A percentile compares a stretch with the other conserved stretches of the same genome.
phyloP scores from a whole-genome alignment of 53 echinoderm and acorn worm species.

The Apostichopus leukothele region DNA sequence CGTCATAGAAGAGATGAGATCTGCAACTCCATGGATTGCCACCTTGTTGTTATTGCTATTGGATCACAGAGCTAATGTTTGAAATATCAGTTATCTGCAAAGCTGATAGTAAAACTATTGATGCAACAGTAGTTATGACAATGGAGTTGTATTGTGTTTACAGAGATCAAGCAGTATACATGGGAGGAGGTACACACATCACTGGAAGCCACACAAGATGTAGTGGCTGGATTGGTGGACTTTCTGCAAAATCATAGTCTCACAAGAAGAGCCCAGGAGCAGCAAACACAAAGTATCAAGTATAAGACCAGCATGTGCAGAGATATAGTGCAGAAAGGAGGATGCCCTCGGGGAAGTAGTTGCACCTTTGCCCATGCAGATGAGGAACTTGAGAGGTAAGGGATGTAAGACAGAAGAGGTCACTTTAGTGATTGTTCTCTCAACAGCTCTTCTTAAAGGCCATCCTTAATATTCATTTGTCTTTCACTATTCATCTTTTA shows the following conservation, averaged over 20 bases:
- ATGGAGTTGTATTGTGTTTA: background rate
- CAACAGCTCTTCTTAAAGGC: too few relatives aligned
- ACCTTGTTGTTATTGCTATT: too few relatives aligned
- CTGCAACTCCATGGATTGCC: too few relatives aligned
- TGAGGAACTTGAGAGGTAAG: conserved; percentile 89
- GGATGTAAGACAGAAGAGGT: background rate
- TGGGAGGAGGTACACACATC: conserved; percentile 82
- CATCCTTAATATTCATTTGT: too few relatives aligned
- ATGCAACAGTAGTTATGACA: too few relatives aligned
- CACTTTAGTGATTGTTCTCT: too few relatives aligned
- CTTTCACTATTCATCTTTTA: too few relatives aligned
- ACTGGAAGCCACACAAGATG: conserved; percentile 69
- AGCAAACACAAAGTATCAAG: conserved; percentile 90
- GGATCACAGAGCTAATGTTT: too few relatives aligned
- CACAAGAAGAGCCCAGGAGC: conserved; percentile 78
- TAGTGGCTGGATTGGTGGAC: conserved; percentile 84
- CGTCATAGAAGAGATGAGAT: too few relatives aligned
- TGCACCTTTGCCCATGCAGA: conserved; percentile 94
- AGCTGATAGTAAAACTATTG: too few relatives aligned
- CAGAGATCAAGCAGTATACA: conserved; percentile 68
- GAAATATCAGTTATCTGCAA: too few relatives aligned
- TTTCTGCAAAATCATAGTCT: conserved; percentile 84
- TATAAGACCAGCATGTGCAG: conserved; percentile 98
- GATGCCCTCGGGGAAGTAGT: background rate
- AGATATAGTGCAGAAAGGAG: conserved; percentile 77